These are phyloP conservation scores for Cercopithecus mona DNA, from an alignment of 2,113 vertebrate species.

Conservation along the genomic window DNA sequence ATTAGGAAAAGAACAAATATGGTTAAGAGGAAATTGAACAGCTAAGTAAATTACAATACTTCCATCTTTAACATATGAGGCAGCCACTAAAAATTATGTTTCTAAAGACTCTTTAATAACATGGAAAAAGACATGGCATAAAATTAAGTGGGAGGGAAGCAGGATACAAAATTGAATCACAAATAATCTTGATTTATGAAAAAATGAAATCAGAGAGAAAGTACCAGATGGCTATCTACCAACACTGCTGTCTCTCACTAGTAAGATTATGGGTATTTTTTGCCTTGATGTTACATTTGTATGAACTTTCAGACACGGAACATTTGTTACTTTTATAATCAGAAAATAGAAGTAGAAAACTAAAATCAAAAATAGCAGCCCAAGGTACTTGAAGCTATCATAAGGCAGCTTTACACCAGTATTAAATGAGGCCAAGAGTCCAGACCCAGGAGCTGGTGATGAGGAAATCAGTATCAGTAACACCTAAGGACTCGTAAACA, in stretches of 20 bases:
- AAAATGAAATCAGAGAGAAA: constrained; percentile 46
- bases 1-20: constrained; percentile 6
- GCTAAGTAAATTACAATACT: constrained; percentile 52
- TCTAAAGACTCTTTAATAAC: constrained; percentile 45
- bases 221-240: not conserved
- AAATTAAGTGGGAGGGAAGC: not conserved
- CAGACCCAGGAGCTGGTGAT: not conserved
- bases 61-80: constrained; percentile 40
- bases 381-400: not conserved
- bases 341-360: constrained; percentile 5
- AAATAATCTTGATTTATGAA: constrained; percentile 55
- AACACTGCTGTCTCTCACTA: not conserved
- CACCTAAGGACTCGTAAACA: not conserved
- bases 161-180: constrained; percentile 48
- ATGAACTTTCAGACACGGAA: constrained; percentile 36
- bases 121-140: not conserved
- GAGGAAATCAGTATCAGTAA: not conserved
- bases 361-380: not conserved
- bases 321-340: constrained; percentile 30
- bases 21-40: constrained; percentile 46
- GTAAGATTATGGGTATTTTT: not conserved
- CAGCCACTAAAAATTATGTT: constrained; percentile 41
- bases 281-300: not conserved
- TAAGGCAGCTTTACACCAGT: not conserved
- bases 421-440: not conserved